A percentile compares a stretch with the other conserved stretches of the same genome.
Evolutionary conservation across 2,888 invertebrate genomes (phyloP).

Genomic region (Pandemis cinnamomeana): DNA sequence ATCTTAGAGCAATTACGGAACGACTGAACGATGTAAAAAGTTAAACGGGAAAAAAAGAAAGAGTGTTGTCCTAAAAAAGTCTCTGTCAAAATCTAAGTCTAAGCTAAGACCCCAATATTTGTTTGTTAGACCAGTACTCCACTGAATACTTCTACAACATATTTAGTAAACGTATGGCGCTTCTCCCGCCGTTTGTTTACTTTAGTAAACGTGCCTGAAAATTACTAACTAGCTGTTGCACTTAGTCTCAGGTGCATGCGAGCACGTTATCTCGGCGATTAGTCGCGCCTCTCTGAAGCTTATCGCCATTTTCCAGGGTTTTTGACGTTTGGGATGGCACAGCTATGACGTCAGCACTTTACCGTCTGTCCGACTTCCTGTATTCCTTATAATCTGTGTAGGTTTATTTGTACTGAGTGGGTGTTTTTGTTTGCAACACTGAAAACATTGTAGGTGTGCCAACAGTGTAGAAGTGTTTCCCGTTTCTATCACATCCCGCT

Average conservation of each 20-base stretch:
- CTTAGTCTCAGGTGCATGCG: constrained; percentile 11
- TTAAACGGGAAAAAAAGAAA: neutral
- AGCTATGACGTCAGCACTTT: constrained; percentile 17
- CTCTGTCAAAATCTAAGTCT: neutral
- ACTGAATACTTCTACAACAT: neutral
- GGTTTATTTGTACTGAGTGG: constrained; percentile 13
- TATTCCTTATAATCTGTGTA: constrained; percentile 21
- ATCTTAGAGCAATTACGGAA: constrained; percentile 30
- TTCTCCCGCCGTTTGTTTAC: constrained; percentile 6
- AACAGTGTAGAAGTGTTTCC: neutral
- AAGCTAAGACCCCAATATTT: neutral
- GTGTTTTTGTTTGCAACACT: constrained; percentile 9
- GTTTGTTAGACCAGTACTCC: neutral
- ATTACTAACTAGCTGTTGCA: neutral
- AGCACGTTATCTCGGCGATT: constrained; percentile 10
- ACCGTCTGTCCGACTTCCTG: constrained; percentile 20
- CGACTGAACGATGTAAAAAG: neutral
- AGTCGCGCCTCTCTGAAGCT: neutral
- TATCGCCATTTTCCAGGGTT: neutral
- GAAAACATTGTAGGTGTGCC: neutral
- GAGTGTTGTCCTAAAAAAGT: neutral
- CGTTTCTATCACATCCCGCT: neutral
- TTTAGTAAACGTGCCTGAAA: neutral
- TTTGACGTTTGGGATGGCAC: neutral
- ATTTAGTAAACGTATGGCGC: neutral